Conservation (phyloP, 2,888 invertebrate species). For the Meteorus cinctellus region DNA sequence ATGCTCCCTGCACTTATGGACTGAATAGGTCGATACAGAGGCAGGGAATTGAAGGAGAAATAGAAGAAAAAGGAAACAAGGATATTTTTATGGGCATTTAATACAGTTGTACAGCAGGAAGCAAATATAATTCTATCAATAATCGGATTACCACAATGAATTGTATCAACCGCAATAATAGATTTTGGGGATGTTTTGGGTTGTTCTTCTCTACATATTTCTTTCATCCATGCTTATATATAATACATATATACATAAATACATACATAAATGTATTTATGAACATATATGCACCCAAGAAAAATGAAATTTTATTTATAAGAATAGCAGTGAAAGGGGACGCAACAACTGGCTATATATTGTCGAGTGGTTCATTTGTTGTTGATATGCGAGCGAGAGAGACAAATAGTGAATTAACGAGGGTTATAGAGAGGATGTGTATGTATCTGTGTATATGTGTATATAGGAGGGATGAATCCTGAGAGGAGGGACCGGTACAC, state of each 20-base stretch:
- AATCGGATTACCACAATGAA: conserved; percentile 58
- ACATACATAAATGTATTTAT: too few relatives aligned
- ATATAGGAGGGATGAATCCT: conserved; percentile 23
- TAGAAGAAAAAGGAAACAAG: conserved; percentile 4
- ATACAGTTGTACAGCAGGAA: conserved; percentile 28
- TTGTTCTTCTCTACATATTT: not conserved
- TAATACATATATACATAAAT: too few relatives aligned
- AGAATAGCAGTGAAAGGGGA: not conserved
- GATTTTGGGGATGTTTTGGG: not conserved
- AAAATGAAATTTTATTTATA: not conserved
- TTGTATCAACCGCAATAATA: conserved; percentile 51
- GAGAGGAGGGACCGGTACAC: conserved; percentile 41
- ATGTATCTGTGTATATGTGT: not conserved
- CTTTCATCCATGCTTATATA: conserved; percentile 9
- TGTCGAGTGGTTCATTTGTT: not conserved
- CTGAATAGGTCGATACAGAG: not conserved
- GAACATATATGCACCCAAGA: not conserved
- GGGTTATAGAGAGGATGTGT: conserved; percentile 1
- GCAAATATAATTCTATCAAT: conserved; percentile 60
- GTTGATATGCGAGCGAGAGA: not conserved
- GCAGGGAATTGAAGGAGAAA: conserved; percentile 12
- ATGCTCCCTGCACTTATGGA: not conserved
- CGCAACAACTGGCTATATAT: not conserved
- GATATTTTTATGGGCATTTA: conserved; percentile 35
- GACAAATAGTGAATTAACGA: not conserved